phyloP scores from a whole-genome alignment of 2,888 invertebrate species.

The Cynaeus angustus region DNA sequence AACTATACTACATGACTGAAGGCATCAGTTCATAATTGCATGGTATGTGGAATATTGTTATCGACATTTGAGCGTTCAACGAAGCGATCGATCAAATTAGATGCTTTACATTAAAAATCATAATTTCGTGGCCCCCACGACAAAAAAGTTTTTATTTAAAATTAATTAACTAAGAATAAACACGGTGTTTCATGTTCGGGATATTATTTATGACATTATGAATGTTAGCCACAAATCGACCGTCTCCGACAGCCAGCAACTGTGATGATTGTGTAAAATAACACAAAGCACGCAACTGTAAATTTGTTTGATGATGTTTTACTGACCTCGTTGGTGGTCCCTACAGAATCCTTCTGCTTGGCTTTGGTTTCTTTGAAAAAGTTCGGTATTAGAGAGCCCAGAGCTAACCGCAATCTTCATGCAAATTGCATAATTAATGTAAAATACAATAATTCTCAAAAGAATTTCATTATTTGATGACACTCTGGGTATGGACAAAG shows the following conservation, averaged over 20 bases:
- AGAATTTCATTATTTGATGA: slow-evolving; percentile 30
- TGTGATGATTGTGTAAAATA: slow-evolving; percentile 22
- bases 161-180: slow-evolving; percentile 10
- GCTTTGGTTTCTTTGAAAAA: slow-evolving; percentile 21
- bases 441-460: slow-evolving; percentile 20
- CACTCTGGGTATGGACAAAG: slow-evolving; percentile 12
- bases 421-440: slow-evolving; percentile 29
- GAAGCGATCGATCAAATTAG: slow-evolving; percentile 7
- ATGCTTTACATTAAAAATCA: slow-evolving; percentile 4
- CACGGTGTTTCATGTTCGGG: slow-evolving; percentile 3
- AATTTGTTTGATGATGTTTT: slow-evolving; percentile 27
- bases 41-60: neutral
- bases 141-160: neutral
- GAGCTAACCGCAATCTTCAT: slow-evolving; percentile 4
- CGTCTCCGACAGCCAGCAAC: slow-evolving; percentile 12
- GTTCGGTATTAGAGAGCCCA: neutral
- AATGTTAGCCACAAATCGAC: slow-evolving; percentile 19
- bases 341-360: slow-evolving; percentile 23
- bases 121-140: neutral
- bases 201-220: slow-evolving; percentile 15
- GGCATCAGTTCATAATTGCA: slow-evolving; percentile 1
- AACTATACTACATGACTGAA: neutral
- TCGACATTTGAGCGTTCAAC: neutral
- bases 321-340: slow-evolving; percentile 34
- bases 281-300: slow-evolving; percentile 26